These are phyloP conservation scores for Diacarnus erythraeanus DNA, from an alignment of 37 sponge, comb jelly and placozoan species.

Conservation along the genomic window DNA sequence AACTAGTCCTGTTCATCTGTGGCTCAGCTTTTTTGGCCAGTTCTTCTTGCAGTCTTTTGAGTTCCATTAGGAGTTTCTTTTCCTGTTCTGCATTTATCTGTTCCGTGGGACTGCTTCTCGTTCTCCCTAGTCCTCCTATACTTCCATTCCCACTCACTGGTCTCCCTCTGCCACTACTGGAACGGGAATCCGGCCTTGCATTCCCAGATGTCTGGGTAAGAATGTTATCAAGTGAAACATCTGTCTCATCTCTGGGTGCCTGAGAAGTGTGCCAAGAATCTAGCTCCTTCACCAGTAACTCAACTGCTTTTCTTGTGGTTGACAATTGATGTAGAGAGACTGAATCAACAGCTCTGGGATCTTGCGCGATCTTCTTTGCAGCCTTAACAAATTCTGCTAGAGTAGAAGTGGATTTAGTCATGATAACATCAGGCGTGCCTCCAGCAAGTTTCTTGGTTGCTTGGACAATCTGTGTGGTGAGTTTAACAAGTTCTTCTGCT, in stretches of 20 bases:
- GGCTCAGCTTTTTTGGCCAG: slow-evolving; percentile 55
- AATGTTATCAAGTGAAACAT: slow-evolving; percentile 3
- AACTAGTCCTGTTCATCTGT: slow-evolving; percentile 25
- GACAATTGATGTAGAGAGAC: slow-evolving; percentile 55
- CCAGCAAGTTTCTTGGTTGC: slow-evolving; percentile 49
- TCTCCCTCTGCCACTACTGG: slow-evolving; percentile 3
- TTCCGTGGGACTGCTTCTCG: background rate
- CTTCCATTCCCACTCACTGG: background rate
- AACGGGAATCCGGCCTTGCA: background rate
- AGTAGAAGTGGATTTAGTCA: slow-evolving; percentile 28
- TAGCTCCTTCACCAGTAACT: slow-evolving; percentile 50
- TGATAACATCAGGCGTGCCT: slow-evolving; percentile 46
- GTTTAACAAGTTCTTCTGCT: slow-evolving; percentile 57
- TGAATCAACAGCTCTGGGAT: slow-evolving; percentile 54
- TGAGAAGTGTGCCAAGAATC: slow-evolving; percentile 47
- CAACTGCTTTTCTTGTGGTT: slow-evolving; percentile 48
- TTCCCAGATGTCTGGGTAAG: background rate
- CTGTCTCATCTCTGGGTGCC: background rate
- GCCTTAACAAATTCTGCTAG: slow-evolving; percentile 68
- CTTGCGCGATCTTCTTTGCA: slow-evolving; percentile 61
- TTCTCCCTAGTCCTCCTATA: background rate
- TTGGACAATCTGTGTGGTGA: slow-evolving; percentile 61
- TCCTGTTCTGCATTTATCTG: slow-evolving; percentile 37
- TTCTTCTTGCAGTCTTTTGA: slow-evolving; percentile 18
- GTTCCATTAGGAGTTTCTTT: slow-evolving; percentile 22